Base-by-base conservation (phyloP, 2,888 invertebrate genomes). In the Gastracanthus pulcherrimus region DNA sequence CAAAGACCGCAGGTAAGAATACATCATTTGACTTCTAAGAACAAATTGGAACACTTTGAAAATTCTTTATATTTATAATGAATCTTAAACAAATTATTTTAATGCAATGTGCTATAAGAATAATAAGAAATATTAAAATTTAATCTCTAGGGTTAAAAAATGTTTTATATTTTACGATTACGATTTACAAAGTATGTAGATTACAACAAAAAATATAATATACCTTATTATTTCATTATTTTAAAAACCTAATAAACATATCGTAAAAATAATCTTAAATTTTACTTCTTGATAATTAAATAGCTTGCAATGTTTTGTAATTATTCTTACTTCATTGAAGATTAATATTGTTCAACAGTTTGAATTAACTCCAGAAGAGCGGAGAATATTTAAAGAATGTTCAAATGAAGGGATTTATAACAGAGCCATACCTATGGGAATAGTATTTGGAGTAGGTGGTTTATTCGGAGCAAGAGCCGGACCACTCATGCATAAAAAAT, bases 311-410 rank as follows among this genome's bases (percentile, higher is more conserved):
- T 3, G 5, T 38, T 3, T 58, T 71, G 6, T 26, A 31, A 31
- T 31, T 11, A 55, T 38, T 26, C 6, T 36, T 26, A 13, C 45
- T 13, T 4, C n/a, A 45, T 11, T 16, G 4, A 45, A 23, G n/a
- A 41, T 51, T 51, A n/a, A 29, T 64, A 13, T n/a, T 72, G 1
- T 48, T 19, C 23, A 58, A 58, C 6, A 45, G 29, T 3, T 76
- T 23, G 4, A 19, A 38, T 60, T 81, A 41, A 85, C 84, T 11
- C 74, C 81, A 19, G 85, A 84, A 79, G 85, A 85, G 71, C n/a
- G 55, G 31, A 77, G 38, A 60, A 11, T 84, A 31, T 31, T 83
- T 19, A 81, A 70, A 38, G 62, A 81, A 67, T 85, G 85, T 70
- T 34, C 48, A 3, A 16, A 9, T 31, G 85, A 85, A 74, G 84